Percentiles rank a stretch among this genome's conserved stretches.
Conservation (phyloP, 2,888 invertebrate genomes). For the Tachina fera region DNA sequence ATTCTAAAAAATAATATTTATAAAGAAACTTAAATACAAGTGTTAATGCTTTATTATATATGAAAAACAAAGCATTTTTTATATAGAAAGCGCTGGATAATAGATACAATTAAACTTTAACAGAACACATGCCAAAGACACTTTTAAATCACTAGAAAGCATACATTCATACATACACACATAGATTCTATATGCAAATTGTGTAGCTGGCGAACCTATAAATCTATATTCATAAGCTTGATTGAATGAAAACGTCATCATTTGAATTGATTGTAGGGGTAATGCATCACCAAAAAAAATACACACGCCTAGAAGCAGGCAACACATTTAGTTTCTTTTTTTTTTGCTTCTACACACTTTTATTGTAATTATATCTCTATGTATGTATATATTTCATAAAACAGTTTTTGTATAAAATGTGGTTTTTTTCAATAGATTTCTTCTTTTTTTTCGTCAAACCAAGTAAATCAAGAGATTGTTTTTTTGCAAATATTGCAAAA, state of each 20-base stretch:
- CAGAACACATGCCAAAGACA: neutral
- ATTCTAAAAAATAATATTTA: neutral
- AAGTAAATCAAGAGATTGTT: conserved; percentile 67
- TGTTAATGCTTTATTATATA: neutral
- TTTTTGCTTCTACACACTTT: neutral
- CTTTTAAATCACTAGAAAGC: neutral
- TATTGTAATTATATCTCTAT: neutral
- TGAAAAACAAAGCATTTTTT: neutral
- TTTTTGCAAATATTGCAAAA: conserved; percentile 78
- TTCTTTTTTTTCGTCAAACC: conserved; percentile 5
- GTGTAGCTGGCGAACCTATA: conserved; percentile 9
- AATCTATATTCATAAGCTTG: conserved; percentile 51
- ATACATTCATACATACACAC: too few relatives aligned
- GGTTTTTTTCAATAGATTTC: conserved; percentile 8
- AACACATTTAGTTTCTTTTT: conserved; percentile 33
- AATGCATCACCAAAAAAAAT: neutral
- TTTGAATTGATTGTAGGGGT: conserved; percentile 9
- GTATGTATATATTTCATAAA: neutral
- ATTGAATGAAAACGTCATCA: conserved; percentile 64
- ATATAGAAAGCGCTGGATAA: conserved; percentile 24
- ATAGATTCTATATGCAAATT: neutral
- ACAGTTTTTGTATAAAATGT: conserved; percentile 20
- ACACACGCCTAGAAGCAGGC: conserved; percentile 43
- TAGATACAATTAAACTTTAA: conserved; percentile 47
- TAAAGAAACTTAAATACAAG: neutral